Percentiles rank a stretch among this genome's conserved stretches.
Evolutionary conservation across 2,888 invertebrate genomes (phyloP).

Genomic region (Scaptomyza parva): DNA sequence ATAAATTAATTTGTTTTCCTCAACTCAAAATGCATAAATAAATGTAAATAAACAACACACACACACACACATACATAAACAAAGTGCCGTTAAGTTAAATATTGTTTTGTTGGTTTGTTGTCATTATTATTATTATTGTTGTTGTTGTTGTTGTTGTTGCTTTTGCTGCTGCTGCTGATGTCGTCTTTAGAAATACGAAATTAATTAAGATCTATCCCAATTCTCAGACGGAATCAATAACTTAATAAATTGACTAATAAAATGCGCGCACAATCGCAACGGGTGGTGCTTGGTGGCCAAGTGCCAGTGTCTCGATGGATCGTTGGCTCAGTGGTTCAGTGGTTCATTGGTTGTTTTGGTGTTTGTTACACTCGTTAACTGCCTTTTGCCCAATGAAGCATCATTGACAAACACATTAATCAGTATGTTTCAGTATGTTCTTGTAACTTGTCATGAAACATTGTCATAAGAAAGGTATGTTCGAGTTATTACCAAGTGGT

Average conservation of each 20-base stretch:
- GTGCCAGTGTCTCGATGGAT: too few species aligned
- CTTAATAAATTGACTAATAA: slow-evolving; percentile 66
- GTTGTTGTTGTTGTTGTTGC: slow-evolving; percentile 22
- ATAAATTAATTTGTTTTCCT: slow-evolving; percentile 70
- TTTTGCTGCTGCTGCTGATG: slow-evolving; percentile 27
- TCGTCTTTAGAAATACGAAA: slow-evolving; percentile 57
- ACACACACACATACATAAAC: slow-evolving; percentile 16
- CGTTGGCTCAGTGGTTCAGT: too few species aligned
- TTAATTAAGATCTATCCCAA: slow-evolving; percentile 60
- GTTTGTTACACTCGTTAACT: not conserved
- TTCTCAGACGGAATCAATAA: slow-evolving; percentile 50
- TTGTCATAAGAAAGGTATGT: not conserved
- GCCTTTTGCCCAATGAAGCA: slow-evolving; percentile 31
- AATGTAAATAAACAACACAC: slow-evolving; percentile 60
- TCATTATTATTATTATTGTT: slow-evolving; percentile 15
- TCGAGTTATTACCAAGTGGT: too few species aligned
- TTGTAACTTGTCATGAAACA: not conserved
- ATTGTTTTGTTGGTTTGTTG: slow-evolving; percentile 21
- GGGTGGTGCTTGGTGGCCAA: slow-evolving; percentile 36
- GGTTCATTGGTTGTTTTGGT: not conserved
- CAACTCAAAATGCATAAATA: slow-evolving; percentile 52
- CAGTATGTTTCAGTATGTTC: slow-evolving; percentile 2
- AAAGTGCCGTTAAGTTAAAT: slow-evolving; percentile 66
- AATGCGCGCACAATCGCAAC: slow-evolving; percentile 65
- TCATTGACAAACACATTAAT: slow-evolving; percentile 51